Evolutionary conservation across 2,113 vertebrate genomes (phyloP).

Genomic region (Sceloporus tristichus): DNA sequence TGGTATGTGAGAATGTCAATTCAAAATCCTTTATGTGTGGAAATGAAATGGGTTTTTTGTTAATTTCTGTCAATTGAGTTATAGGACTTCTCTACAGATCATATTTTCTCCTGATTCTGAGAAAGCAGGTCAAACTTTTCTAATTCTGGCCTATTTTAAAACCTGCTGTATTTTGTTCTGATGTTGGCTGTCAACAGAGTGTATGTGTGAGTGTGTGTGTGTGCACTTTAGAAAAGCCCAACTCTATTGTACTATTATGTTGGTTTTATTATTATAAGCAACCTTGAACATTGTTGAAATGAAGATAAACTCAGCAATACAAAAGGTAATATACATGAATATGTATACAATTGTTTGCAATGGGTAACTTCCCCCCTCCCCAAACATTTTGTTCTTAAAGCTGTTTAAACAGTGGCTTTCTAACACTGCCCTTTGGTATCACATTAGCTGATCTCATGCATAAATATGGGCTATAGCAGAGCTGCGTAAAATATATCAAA

Average conservation of each 20-base stretch:
- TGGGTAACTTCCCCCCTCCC: no score
- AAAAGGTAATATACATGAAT: background rate
- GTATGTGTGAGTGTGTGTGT: background rate
- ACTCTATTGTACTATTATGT: background rate
- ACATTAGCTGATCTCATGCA: conserved; percentile 3
- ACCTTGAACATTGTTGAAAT: background rate
- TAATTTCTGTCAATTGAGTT: background rate
- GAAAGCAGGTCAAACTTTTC: background rate
- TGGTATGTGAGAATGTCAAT: no score
- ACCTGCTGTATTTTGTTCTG: background rate
- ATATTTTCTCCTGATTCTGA: background rate
- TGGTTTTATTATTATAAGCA: background rate
- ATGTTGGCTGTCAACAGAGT: background rate
- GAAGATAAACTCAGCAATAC: background rate
- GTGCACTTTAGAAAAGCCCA: background rate
- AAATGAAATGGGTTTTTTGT: no score
- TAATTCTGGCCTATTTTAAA: background rate
- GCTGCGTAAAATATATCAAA: conserved; percentile 21
- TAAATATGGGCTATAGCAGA: conserved; percentile 10
- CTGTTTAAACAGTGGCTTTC: background rate
- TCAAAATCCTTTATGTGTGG: no score
- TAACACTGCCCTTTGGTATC: background rate
- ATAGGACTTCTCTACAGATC: background rate
- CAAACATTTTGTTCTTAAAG: background rate
- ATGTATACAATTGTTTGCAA: background rate